Base-by-base conservation (phyloP, 2,888 invertebrate species). In the Terebella lapidaria region DNA sequence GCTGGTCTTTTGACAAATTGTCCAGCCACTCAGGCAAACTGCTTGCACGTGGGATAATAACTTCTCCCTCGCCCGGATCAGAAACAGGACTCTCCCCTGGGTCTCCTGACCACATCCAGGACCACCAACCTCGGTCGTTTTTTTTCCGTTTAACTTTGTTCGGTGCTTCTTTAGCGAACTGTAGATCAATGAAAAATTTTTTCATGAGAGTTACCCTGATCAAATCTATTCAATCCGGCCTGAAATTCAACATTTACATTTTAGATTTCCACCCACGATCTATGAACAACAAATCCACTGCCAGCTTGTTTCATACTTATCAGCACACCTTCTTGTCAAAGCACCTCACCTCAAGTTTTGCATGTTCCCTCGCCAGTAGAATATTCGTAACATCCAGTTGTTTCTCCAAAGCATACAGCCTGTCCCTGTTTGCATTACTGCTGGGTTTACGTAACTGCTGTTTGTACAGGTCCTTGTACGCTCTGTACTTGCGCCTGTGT, bases 351-450 rank as follows among this genome's bases (percentile, higher is more conserved):
- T 88, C 86, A 72, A 89, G 85, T 75, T 89, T 88, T 3, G 91
- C 90, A 65, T 90, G 88, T 73, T 89, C 89, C 65, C 90, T 84
- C 0, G 90, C 91, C 61, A 90, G 86, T 1, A 90, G 86, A 26
- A 91, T 88, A 59, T 89, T 89, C 54, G 88, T 82, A 47, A 91
- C 86, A 55, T 87, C 86, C 63, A 91, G 81, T 61, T 84, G 84
- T 67, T 90, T 90, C 78, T 91, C 91, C 62, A 88, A 86, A 71
- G 88, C 86, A 78, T 88, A 88, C 59, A 90, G 78, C 73, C 89
- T 89, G 63, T 88, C 71, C 76, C 87, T 88, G 60, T 89, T 79
- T 73, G 89, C 88, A 0, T 88, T 87, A 69, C 89, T 88, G 60
- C 88, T 87, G 0, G 89, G 89, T 72, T 87, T 87, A 58, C 86